phyloP scores from a whole-genome alignment of 2,888 invertebrate species.

The Dynastes tityus region DNA sequence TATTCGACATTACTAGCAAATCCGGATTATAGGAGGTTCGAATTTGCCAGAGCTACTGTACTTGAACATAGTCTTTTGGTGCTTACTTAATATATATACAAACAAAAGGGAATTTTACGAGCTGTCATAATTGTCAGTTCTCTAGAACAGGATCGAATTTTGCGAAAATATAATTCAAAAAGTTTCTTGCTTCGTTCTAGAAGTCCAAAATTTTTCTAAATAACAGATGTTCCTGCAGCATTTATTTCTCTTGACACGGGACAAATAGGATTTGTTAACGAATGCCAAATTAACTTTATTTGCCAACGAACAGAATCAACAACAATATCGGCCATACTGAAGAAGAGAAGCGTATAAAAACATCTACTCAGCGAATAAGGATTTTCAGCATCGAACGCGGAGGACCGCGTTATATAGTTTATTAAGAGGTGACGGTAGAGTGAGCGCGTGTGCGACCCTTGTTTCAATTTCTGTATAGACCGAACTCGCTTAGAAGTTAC shows the following conservation, averaged over 20 bases:
- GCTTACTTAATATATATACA: too few relatives aligned
- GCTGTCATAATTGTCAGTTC: too few relatives aligned
- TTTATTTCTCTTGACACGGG: conserved; percentile 16
- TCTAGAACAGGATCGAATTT: too few relatives aligned
- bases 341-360: conserved; percentile 6
- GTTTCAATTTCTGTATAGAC: conserved; percentile 2
- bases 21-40: too few relatives aligned
- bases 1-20: too few relatives aligned
- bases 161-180: too few relatives aligned
- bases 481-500: conserved; percentile 22
- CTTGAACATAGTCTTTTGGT: too few relatives aligned
- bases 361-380: conserved; percentile 22
- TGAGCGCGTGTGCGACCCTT: background rate
- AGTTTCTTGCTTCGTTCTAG: too few relatives aligned
- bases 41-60: too few relatives aligned
- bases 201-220: too few relatives aligned
- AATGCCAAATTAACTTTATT: conserved; percentile 39
- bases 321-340: background rate
- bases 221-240: background rate
- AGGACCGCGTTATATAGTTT: conserved; percentile 2
- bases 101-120: too few relatives aligned
- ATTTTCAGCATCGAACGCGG: background rate
- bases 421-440: background rate
- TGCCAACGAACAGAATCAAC: conserved; percentile 20
- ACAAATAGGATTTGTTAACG: conserved; percentile 39